Evolutionary conservation across 2,797 vertebrate genomes (phyloP).

Genomic region (Ctenopoma kingsleyae): DNA sequence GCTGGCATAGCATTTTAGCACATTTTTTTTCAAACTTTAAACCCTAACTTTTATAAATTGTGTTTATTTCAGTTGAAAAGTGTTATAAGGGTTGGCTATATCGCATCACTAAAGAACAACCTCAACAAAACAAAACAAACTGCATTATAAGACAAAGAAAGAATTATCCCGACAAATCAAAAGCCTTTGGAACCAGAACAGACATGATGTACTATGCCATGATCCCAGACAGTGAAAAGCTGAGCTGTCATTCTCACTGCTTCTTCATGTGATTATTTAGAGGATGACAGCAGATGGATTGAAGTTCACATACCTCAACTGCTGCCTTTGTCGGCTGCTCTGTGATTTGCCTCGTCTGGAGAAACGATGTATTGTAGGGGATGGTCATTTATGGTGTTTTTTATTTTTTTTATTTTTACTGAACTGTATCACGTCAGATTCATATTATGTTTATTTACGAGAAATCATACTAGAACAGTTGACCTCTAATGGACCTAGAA

Average conservation of each 20-base stretch:
- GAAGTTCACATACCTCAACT: slow-evolving; percentile 71
- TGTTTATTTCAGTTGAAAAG: too few species aligned
- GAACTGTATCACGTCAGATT: slow-evolving; percentile 47
- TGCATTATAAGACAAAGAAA: not conserved
- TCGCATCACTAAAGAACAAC: not conserved
- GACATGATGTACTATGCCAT: slow-evolving; percentile 51
- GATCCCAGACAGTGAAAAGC: slow-evolving; percentile 37
- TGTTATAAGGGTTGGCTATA: too few species aligned
- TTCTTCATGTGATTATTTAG: slow-evolving; percentile 41
- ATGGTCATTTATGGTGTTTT: slow-evolving; percentile 44
- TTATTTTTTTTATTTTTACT: slow-evolving; percentile 41
- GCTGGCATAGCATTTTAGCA: not conserved
- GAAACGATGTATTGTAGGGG: slow-evolving; percentile 53
- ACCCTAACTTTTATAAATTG: too few species aligned
- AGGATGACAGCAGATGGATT: slow-evolving; percentile 41
- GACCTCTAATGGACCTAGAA: slow-evolving; percentile 54
- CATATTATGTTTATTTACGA: slow-evolving; percentile 53
- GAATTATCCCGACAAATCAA: slow-evolving; percentile 20
- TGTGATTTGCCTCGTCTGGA: slow-evolving; percentile 66
- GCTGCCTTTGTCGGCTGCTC: slow-evolving; percentile 64
- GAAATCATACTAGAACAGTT: slow-evolving; percentile 52
- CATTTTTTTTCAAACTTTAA: too few species aligned
- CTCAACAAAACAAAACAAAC: not conserved
- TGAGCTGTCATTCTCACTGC: slow-evolving; percentile 43
- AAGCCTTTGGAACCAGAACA: slow-evolving; percentile 30